These are phyloP conservation scores for Bathynomus jamesi DNA, from an alignment of 1,140 invertebrate genomes.

Conservation along the genomic window DNA sequence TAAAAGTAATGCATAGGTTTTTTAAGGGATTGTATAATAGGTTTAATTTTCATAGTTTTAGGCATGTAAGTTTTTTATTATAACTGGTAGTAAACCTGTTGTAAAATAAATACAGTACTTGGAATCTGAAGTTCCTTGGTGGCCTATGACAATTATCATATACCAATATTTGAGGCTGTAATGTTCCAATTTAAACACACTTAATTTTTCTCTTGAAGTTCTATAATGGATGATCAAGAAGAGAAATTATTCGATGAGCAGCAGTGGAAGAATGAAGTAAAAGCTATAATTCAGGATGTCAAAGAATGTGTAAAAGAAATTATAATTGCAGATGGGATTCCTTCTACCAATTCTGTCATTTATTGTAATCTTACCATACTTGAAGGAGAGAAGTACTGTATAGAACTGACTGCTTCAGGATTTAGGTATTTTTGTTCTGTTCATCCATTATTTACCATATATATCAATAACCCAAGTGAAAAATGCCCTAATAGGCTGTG, in stretches of 20 bases:
- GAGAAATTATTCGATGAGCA: background rate
- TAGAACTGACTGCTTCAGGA: slow-evolving; percentile 19
- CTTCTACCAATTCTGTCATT: slow-evolving; percentile 4
- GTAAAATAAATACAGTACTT: too few relatives aligned
- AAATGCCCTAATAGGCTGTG: too few relatives aligned
- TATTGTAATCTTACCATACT: slow-evolving; percentile 14
- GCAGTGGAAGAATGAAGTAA: background rate
- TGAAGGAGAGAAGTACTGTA: slow-evolving; percentile 8
- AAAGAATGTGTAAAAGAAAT: slow-evolving; percentile 13
- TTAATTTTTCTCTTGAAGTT: background rate
- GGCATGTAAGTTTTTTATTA: too few relatives aligned
- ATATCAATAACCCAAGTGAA: too few relatives aligned
- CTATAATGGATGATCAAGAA: background rate
- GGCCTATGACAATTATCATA: too few relatives aligned
- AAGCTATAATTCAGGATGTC: slow-evolving; percentile 12
- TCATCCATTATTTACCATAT: too few relatives aligned
- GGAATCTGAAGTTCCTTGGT: too few relatives aligned
- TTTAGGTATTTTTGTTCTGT: slow-evolving; percentile 10
- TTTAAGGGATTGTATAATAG: too few relatives aligned
- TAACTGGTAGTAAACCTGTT: too few relatives aligned
- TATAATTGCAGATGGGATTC: background rate
- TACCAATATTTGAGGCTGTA: too few relatives aligned
- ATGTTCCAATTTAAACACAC: background rate
- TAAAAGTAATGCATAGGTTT: too few relatives aligned
- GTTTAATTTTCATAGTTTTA: too few relatives aligned